Percentiles rank a stretch among this genome's conserved stretches.
Conservation (phyloP, 2,113 vertebrate species). For the Ciconia stormi region DNA sequence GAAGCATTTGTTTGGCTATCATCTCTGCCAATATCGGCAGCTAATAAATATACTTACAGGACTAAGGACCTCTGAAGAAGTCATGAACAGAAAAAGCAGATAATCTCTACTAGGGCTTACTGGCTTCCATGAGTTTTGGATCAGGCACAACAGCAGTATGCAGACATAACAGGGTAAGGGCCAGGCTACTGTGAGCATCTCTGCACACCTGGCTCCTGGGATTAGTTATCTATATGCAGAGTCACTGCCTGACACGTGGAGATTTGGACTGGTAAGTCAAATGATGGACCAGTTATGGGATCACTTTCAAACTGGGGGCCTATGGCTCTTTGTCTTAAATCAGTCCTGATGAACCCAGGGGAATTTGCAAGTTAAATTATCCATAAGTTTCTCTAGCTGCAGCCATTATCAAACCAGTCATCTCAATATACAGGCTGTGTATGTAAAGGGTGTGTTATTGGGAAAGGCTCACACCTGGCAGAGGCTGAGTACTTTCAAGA, state of each 20-base stretch:
- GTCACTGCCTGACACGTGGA: fast-evolving
- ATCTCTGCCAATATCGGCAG: not conserved
- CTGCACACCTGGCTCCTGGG: not conserved
- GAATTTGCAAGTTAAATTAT: not conserved
- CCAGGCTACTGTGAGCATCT: not conserved
- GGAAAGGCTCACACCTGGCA: not conserved
- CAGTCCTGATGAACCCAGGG: not conserved
- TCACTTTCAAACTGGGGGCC: not conserved
- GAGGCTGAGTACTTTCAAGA: not conserved
- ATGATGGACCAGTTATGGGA: not conserved
- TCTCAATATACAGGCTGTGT: not conserved
- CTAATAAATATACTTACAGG: not conserved
- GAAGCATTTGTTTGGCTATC: not conserved
- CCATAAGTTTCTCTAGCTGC: not conserved
- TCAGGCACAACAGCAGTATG: not conserved
- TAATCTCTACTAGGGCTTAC: not conserved
- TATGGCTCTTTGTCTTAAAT: not conserved
- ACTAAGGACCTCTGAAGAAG: not conserved
- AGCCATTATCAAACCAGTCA: not conserved
- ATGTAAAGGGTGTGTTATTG: not conserved
- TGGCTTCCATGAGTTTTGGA: not conserved
- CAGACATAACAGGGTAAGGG: not conserved
- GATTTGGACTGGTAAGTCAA: not conserved
- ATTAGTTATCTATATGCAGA: not conserved
- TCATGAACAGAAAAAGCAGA: not conserved